Conservation (phyloP, 1,140 invertebrate genomes). For the Ctenoplectra terminalis region DNA sequence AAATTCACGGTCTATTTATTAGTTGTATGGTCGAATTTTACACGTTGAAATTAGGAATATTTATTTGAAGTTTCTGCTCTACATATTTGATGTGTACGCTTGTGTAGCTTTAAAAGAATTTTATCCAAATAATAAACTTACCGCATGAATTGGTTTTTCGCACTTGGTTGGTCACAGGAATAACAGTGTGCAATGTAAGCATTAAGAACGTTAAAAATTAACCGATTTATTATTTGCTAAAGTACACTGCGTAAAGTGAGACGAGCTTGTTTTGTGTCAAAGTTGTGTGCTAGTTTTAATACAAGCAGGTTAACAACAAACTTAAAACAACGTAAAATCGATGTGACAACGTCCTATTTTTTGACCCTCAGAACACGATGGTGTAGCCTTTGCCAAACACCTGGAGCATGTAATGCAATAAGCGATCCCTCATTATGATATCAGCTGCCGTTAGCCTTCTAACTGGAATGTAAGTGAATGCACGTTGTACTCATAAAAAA, state of each 20-base stretch:
- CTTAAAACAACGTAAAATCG: background rate
- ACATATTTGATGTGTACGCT: too few species aligned
- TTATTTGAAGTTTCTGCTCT: too few species aligned
- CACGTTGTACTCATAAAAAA: background rate
- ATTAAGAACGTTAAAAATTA: background rate
- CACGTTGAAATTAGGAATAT: too few species aligned
- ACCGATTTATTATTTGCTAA: background rate
- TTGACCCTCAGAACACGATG: background rate
- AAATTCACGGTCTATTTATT: too few species aligned
- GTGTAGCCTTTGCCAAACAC: constrained; percentile 45
- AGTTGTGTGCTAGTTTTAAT: background rate
- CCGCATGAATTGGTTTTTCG: too few species aligned
- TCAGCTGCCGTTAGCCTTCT: constrained; percentile 23
- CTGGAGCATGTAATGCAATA: constrained; percentile 43
- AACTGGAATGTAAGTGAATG: constrained; percentile 5
- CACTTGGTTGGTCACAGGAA: too few species aligned
- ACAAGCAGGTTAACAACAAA: background rate
- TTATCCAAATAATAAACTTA: too few species aligned
- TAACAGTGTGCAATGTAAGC: too few species aligned
- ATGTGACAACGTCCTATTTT: constrained; percentile 14
- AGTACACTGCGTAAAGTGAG: background rate
- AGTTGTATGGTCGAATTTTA: too few species aligned
- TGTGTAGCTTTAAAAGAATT: too few species aligned
- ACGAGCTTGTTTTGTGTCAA: background rate
- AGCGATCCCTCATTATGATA: constrained; percentile 46